These are phyloP conservation scores for Pterocles orientalis DNA, from an alignment of 2,113 vertebrate species.

Conservation along the genomic window DNA sequence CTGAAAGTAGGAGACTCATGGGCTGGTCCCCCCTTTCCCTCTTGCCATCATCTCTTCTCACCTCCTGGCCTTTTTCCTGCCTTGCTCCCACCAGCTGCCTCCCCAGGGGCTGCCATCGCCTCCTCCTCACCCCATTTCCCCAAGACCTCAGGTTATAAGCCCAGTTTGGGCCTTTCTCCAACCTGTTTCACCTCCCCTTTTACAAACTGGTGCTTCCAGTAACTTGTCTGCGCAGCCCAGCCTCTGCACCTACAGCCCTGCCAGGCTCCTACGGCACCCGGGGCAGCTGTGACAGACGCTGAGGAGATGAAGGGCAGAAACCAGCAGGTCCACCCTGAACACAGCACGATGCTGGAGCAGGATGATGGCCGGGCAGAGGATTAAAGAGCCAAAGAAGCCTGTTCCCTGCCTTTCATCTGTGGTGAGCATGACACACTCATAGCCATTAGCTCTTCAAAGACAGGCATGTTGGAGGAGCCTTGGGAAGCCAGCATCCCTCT, in stretches of 20 bases:
- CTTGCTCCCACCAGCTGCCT: background rate
- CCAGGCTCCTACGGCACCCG: background rate
- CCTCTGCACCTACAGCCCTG: background rate
- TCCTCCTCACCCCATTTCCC: background rate
- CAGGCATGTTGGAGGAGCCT: background rate
- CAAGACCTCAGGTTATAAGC: background rate
- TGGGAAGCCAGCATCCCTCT: background rate
- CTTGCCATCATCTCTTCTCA: background rate
- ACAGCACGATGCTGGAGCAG: background rate
- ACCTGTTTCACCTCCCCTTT: background rate
- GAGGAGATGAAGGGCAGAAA: slow-evolving; percentile 33
- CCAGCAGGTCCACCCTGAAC: background rate
- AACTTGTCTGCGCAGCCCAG: background rate
- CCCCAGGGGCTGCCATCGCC: background rate
- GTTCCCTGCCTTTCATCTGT: slow-evolving; percentile 40
- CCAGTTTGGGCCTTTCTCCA: background rate
- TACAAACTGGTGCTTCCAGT: slow-evolving; percentile 35
- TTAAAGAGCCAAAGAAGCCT: slow-evolving; percentile 29
- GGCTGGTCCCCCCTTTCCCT: background rate
- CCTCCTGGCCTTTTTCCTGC: background rate
- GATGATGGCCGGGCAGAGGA: background rate
- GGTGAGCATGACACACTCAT: background rate
- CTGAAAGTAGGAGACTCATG: background rate
- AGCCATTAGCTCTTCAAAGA: slow-evolving; percentile 52
- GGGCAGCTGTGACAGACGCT: background rate